Conservation (phyloP, 2,888 invertebrate genomes). For the Lasioglossum morio region DNA sequence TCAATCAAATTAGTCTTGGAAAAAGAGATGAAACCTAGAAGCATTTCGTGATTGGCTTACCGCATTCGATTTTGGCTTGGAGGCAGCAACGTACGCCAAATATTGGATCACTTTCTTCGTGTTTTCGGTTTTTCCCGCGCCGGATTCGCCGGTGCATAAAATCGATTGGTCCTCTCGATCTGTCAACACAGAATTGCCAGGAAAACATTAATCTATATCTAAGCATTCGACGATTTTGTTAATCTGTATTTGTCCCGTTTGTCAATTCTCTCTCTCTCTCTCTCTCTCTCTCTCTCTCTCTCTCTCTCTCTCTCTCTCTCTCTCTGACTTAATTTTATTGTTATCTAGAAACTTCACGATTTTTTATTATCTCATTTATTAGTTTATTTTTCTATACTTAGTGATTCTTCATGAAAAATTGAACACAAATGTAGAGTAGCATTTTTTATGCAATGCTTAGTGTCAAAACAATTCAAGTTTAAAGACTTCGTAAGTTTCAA, state of each 20-base stretch:
- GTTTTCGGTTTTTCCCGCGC: slow-evolving; percentile 99
- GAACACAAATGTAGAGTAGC: too few relatives aligned
- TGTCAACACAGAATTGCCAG: slow-evolving; percentile 84
- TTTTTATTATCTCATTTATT: too few relatives aligned
- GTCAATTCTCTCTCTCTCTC: neutral
- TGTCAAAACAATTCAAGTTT: neutral
- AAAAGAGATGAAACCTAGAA: slow-evolving; percentile 2
- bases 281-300: neutral
- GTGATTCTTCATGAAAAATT: neutral
- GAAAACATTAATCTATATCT: neutral
- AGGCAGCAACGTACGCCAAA: slow-evolving; percentile 99
- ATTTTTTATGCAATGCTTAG: neutral
- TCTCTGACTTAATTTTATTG: neutral
- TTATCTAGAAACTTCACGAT: neutral
- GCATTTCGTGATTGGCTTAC: slow-evolving; percentile 86
- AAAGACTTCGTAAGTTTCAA: neutral
- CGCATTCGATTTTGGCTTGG: slow-evolving; percentile 96
- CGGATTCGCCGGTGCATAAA: slow-evolving; percentile 99
- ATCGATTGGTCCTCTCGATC: slow-evolving; percentile 99
- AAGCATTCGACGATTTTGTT: neutral
- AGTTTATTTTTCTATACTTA: neutral
- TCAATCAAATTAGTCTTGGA: neutral
- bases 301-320: neutral
- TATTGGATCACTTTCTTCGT: slow-evolving; percentile 99
- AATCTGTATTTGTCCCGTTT: too few relatives aligned